Evolutionary conservation across 1,140 invertebrate genomes (phyloP).

Genomic region (Leguminivora glycinivorella): DNA sequence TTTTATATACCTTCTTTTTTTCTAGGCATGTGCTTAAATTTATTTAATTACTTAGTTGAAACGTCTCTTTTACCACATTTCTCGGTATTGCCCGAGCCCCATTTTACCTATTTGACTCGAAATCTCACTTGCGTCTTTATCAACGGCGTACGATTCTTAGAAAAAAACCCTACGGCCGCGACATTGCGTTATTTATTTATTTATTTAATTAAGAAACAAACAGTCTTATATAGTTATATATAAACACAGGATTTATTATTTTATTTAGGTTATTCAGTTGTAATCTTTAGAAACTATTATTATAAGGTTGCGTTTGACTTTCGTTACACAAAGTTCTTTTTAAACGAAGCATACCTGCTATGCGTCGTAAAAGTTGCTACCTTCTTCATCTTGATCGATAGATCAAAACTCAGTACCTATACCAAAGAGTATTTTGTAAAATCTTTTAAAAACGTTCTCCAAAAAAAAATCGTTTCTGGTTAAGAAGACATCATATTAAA

Average conservation of each 20-base stretch:
- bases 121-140: constrained; percentile 10
- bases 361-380: not conserved
- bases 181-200: too few species aligned
- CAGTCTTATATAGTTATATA: too few species aligned
- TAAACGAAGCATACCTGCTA: not conserved
- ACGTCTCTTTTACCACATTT: not conserved
- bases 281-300: not conserved
- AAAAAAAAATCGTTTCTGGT: not conserved
- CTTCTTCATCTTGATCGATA: constrained; percentile 14
- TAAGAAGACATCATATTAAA: not conserved
- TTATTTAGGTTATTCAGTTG: too few species aligned
- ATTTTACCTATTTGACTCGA: not conserved
- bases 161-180: not conserved
- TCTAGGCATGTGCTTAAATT: too few species aligned
- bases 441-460: not conserved
- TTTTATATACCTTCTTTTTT: too few species aligned
- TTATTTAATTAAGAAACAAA: too few species aligned
- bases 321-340: not conserved
- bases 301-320: not conserved
- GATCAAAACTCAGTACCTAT: not conserved
- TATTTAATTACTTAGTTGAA: too few species aligned
- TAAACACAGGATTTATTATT: too few species aligned
- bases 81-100: not conserved
- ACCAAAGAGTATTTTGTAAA: not conserved
- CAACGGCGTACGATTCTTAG: not conserved